These are phyloP conservation scores for Terrapene triunguis DNA, from an alignment of 2,113 vertebrate genomes.

Conservation along the genomic window DNA sequence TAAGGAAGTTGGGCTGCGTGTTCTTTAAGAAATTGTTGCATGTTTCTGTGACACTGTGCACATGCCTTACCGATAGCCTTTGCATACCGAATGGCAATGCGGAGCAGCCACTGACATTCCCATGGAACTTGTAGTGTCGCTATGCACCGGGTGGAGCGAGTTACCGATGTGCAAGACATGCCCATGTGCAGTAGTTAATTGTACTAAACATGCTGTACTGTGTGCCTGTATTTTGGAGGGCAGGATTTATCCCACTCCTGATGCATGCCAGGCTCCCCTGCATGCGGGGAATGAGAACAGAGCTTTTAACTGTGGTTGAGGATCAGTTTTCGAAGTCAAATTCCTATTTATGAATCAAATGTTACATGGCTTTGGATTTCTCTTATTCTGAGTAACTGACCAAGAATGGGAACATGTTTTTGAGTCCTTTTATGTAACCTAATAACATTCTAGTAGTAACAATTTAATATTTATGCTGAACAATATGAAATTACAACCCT, in stretches of 20 bases:
- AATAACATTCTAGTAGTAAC: background rate
- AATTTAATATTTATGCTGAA: background rate
- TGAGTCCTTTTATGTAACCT: background rate
- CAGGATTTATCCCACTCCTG: background rate
- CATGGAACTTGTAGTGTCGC: conserved; percentile 54
- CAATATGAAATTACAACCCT: background rate
- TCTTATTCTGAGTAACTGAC: background rate
- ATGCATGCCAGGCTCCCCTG: background rate
- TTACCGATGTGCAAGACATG: background rate
- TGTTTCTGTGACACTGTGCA: conserved; percentile 46
- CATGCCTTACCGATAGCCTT: conserved; percentile 60
- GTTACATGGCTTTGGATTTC: too few relatives aligned
- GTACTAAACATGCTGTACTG: background rate
- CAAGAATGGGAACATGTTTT: background rate
- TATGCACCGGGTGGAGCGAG: background rate
- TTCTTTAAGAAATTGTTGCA: conserved; percentile 32
- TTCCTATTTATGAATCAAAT: background rate
- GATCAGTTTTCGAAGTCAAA: background rate
- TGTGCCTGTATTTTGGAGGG: background rate
- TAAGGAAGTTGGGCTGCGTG: accelerated
- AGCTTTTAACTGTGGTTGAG: too few relatives aligned
- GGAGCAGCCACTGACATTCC: conserved; percentile 68
- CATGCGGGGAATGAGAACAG: background rate
- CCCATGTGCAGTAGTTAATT: background rate
- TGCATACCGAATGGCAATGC: conserved; percentile 14